Evolutionary conservation across 2,113 vertebrate species (phyloP).

Genomic region (Sphyrna mokarran): DNA sequence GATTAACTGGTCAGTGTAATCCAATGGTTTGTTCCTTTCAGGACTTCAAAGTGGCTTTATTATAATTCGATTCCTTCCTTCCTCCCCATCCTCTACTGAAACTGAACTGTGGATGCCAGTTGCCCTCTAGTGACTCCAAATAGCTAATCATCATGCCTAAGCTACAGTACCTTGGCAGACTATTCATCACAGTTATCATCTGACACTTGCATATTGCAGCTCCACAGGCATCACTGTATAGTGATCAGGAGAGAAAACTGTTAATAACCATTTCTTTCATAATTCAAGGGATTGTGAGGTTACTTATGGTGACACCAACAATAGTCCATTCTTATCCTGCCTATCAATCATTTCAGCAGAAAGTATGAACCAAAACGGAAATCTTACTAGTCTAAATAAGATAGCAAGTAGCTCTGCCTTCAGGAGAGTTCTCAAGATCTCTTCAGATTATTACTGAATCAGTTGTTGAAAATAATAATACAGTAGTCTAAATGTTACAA

Average conservation of each 20-base stretch:
- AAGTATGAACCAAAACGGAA: background rate
- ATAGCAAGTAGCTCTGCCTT: background rate
- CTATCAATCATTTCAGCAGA: background rate
- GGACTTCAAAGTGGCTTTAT: background rate
- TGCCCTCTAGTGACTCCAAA: background rate
- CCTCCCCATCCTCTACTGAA: background rate
- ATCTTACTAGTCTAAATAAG: conserved; percentile 2
- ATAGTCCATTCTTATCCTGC: background rate
- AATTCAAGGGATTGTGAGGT: background rate
- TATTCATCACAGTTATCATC: background rate
- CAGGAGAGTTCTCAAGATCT: background rate
- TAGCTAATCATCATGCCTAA: background rate
- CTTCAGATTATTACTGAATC: background rate
- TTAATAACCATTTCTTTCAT: background rate
- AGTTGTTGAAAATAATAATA: background rate
- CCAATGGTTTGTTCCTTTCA: background rate
- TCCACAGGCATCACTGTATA: background rate
- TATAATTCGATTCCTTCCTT: no score
- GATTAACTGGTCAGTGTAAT: background rate
- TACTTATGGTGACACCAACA: background rate
- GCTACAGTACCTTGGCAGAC: background rate
- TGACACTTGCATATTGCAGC: background rate
- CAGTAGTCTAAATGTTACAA: background rate
- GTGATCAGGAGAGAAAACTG: background rate
- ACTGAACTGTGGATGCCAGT: background rate